Base-by-base conservation (phyloP, 1,140 invertebrate species). In the Gryllus bimaculatus region DNA sequence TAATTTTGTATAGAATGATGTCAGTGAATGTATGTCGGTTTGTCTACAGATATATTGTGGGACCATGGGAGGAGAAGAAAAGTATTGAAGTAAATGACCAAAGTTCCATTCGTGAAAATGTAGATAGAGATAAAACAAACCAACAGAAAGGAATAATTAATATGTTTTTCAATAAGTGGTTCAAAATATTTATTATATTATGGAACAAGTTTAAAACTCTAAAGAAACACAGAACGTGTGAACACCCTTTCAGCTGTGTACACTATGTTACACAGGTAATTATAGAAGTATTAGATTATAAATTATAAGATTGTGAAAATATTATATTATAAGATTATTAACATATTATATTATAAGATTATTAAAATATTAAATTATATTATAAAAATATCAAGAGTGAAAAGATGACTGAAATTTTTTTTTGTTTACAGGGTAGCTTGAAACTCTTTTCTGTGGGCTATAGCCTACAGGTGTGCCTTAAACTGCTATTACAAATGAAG, bases 171-270 rank as follows among this genome's bases (percentile, higher is more conserved):
- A 10, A 48, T 77, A n/a, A 39, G 39, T 77, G 6, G 8, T 48
- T 8, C 47, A 77, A 20, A 20, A 15, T 77, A 15, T 79, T 73
- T 73, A 26, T 8, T 15, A 74, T 21, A 15, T 20, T 79, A 48
- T 8, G 74, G 10, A 82, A 87, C 74, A 85, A 81, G 80, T 82
- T 90, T 49, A 90, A 90, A 81, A 83, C 84, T 79, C 85, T 84
- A 81, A 84, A 85, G 78, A 89, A 87, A 82, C 89, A 91, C 83
- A 48, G 81, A 12, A 83, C 85, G 7, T 93, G 92, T 83, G 87
- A 88, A 73, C 92, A 93, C 86, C 87, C 89, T 76, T 83, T 89
- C 77, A 90, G 90, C 83, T 93, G 92, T 84, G 80, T 87, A 26
- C 84, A 88, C 82, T 90, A 92, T 83, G 83, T 88, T 47, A 80